These are phyloP conservation scores for Dastarcus helophoroides DNA, from an alignment of 2,888 invertebrate species.

Conservation along the genomic window DNA sequence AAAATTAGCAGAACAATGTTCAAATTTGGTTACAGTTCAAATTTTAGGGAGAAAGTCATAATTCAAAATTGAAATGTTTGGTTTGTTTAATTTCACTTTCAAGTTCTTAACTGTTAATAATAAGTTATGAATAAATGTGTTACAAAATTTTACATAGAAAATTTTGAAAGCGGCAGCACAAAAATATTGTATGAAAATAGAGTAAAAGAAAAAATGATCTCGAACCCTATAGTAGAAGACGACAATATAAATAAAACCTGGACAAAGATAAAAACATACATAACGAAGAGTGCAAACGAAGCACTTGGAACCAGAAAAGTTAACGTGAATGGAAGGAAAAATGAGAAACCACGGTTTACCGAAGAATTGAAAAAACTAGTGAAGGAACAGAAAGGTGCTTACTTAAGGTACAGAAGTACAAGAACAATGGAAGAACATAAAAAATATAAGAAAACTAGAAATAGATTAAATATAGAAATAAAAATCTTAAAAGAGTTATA, in stretches of 20 bases:
- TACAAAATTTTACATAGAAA: too few species aligned
- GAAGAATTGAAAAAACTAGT: conserved; percentile 6
- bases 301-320: conserved; percentile 10
- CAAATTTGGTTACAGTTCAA: too few species aligned
- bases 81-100: too few species aligned
- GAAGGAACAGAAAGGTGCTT: conserved; percentile 4
- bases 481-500: too few species aligned
- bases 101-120: too few species aligned
- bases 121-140: too few species aligned
- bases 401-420: conserved; percentile 5
- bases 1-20: too few species aligned
- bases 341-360: conserved; percentile 8
- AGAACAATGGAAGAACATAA: conserved; percentile 7
- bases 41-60: too few species aligned
- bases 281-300: conserved; percentile 9
- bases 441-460: conserved; percentile 3
- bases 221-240: conserved; percentile 2
- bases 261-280: conserved; percentile 3
- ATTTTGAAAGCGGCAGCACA: too few species aligned
- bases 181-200: conserved; percentile 1
- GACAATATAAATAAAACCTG: not conserved
- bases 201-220: conserved; percentile 2
- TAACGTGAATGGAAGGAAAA: conserved; percentile 5
- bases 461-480: too few species aligned
- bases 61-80: too few species aligned